A percentile compares a stretch with the other conserved stretches of the same genome.
Evolutionary conservation across 2,113 vertebrate genomes (phyloP).

Genomic region (Oxyura jamaicensis): DNA sequence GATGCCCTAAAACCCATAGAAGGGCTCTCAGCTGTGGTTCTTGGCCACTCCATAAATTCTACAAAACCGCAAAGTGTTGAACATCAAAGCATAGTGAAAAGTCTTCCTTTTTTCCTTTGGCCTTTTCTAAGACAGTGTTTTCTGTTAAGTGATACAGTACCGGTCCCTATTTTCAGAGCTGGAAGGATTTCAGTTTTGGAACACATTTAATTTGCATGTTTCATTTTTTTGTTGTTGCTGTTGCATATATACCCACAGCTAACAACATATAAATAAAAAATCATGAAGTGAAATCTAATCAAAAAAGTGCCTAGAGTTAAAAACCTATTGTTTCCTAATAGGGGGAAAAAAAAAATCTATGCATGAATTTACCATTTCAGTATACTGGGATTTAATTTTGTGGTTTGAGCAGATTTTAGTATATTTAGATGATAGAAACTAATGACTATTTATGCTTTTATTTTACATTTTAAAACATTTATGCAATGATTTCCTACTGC

Average conservation of each 20-base stretch:
- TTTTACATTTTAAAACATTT: constrained; percentile 1
- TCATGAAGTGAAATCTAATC: constrained; percentile 28
- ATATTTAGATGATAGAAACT: not conserved
- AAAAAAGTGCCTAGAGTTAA: constrained; percentile 40
- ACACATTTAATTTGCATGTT: not conserved
- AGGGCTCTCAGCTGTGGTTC: not conserved
- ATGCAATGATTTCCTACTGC: not conserved
- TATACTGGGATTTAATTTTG: not conserved
- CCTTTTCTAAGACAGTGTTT: not conserved
- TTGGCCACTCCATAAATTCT: not conserved
- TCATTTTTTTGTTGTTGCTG: not conserved
- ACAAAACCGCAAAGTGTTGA: not conserved
- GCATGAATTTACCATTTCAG: constrained; percentile 1
- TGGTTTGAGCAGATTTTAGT: constrained; percentile 11
- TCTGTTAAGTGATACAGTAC: constrained; percentile 11
- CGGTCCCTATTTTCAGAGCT: not conserved
- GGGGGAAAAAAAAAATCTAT: not conserved
- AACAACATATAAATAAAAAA: constrained; percentile 39
- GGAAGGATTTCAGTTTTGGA: not conserved
- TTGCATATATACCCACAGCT: not conserved
- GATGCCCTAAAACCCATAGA: not conserved
- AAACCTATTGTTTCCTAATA: constrained; percentile 13
- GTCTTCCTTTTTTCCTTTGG: not conserved
- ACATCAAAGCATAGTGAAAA: not conserved
- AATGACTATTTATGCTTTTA: not conserved